These are phyloP conservation scores for Linyphia triangularis DNA, from an alignment of 2,888 invertebrate species.

Conservation along the genomic window DNA sequence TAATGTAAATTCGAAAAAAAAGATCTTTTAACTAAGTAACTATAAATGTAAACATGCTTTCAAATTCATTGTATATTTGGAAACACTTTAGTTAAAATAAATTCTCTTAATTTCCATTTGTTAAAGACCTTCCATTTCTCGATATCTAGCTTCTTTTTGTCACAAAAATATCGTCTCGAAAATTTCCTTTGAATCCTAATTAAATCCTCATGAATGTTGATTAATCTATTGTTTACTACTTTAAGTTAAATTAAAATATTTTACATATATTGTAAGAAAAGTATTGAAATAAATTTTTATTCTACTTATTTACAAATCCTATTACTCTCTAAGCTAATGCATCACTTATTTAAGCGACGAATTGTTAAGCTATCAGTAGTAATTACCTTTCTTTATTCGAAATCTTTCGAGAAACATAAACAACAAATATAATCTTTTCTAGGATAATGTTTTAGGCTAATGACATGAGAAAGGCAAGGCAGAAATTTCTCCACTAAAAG, in stretches of 20 bases:
- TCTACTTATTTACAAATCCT: conserved; percentile 12
- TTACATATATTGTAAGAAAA: conserved; percentile 2
- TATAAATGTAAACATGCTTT: too few relatives aligned
- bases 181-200: neutral
- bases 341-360: conserved; percentile 12
- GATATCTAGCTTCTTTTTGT: too few relatives aligned
- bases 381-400: conserved; percentile 46
- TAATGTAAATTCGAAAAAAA: too few relatives aligned
- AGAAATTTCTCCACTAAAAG: conserved; percentile 36
- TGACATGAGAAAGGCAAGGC: conserved; percentile 34
- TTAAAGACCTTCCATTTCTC: too few relatives aligned
- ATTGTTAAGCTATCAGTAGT: conserved; percentile 47
- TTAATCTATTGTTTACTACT: neutral
- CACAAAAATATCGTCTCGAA: too few relatives aligned
- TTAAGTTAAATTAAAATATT: conserved; percentile 18
- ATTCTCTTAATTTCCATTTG: too few relatives aligned
- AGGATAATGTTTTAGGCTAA: conserved; percentile 42
- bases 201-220: neutral
- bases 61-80: too few relatives aligned
- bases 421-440: conserved; percentile 17
- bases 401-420: conserved; percentile 14
- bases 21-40: too few relatives aligned
- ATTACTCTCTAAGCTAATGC: conserved; percentile 33
- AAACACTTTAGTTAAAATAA: too few relatives aligned
- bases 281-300: neutral